Conservation (phyloP, 2,797 vertebrate genomes). For the Petrocephalus sullivani region DNA sequence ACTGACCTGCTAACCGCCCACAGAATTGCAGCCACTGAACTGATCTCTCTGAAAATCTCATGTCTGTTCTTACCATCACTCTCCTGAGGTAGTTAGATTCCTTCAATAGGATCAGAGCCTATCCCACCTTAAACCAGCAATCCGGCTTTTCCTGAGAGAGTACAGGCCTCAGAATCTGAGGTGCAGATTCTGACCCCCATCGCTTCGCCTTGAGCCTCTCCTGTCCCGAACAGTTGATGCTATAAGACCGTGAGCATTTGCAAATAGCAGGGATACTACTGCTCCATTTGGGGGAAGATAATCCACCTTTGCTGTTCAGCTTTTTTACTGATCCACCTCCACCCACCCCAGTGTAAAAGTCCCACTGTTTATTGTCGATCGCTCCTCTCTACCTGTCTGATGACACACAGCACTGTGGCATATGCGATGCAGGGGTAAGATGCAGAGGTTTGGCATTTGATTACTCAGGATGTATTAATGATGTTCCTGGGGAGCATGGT, state of each 20-base stretch:
- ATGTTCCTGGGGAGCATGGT: background rate
- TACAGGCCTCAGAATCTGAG: background rate
- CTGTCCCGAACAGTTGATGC: background rate
- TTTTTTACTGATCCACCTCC: background rate
- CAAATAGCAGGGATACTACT: background rate
- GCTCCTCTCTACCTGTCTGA: background rate
- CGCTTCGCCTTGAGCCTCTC: background rate
- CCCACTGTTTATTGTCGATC: background rate
- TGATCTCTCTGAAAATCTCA: background rate
- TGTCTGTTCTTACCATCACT: background rate
- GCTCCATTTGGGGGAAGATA: background rate
- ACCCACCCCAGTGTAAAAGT: background rate
- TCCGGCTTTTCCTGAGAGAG: background rate
- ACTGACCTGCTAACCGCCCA: background rate
- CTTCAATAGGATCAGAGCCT: background rate
- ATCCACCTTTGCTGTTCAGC: background rate
- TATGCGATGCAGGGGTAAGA: background rate
- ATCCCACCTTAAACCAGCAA: background rate
- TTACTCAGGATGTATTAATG: background rate
- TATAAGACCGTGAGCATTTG: background rate
- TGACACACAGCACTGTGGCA: background rate
- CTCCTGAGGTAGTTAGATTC: background rate
- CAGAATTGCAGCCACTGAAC: constrained; percentile 1
- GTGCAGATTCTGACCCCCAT: background rate
- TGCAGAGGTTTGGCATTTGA: background rate